Conservation (phyloP, 2,888 invertebrate genomes). For the Ichneumoninae sp. region DNA sequence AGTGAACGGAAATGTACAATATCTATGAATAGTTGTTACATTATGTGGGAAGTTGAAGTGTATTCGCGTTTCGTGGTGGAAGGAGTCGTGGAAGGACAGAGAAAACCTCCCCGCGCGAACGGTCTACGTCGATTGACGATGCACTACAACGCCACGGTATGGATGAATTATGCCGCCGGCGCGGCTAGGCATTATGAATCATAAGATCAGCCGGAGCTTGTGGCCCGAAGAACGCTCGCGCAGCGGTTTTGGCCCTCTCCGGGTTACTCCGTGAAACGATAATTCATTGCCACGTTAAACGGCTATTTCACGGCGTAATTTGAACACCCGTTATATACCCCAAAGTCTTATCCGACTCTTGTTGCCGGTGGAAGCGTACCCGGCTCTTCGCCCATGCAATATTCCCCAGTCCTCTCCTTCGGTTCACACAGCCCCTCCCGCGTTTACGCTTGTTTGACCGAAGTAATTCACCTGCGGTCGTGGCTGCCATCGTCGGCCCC, state of each 20-base stretch:
- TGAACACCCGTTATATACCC: slow-evolving; percentile 70
- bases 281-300: slow-evolving; percentile 75
- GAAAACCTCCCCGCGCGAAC: not conserved
- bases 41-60: slow-evolving; percentile 24
- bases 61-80: not conserved
- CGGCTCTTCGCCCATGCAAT: slow-evolving; percentile 4
- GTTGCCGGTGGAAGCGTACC: not conserved
- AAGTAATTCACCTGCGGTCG: slow-evolving; percentile 58
- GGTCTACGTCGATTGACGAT: slow-evolving; percentile 52
- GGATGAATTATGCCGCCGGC: slow-evolving; percentile 56
- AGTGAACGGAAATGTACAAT: slow-evolving; percentile 61
- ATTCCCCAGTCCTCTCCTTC: not conserved
- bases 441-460: slow-evolving; percentile 53
- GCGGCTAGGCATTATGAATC: slow-evolving; percentile 47
- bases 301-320: slow-evolving; percentile 75
- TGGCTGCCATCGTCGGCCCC: slow-evolving; percentile 46
- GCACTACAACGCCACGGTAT: slow-evolving; percentile 42
- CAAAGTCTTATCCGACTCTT: slow-evolving; percentile 36
- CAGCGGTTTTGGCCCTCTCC: not conserved
- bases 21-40: slow-evolving; percentile 64
- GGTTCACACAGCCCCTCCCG: not conserved
- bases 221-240: slow-evolving; percentile 17
- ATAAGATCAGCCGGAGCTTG: slow-evolving; percentile 44
- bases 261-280: slow-evolving; percentile 64
- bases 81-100: not conserved